Evolutionary conservation across 1,140 invertebrate species (phyloP).

Genomic region (Cherax quadricarinatus): DNA sequence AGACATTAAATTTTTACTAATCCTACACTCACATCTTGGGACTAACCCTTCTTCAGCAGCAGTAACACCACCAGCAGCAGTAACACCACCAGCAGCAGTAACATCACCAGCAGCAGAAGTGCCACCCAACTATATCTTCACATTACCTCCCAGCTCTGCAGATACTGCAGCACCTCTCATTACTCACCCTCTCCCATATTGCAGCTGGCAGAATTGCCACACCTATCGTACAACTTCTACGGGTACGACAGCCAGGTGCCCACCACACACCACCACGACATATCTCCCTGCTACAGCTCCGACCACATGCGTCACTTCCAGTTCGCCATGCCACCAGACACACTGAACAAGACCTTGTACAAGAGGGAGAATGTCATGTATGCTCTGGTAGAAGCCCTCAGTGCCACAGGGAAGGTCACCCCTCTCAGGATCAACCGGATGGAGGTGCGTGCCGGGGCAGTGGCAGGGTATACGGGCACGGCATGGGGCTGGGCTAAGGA

Average conservation of each 20-base stretch:
- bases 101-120: no score
- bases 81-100: no score
- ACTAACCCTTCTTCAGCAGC: no score
- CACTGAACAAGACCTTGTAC: not conserved
- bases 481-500: not conserved
- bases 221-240: conserved; percentile 46
- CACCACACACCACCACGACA: conserved; percentile 38
- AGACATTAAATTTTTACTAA: no score
- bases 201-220: conserved; percentile 11
- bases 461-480: not conserved
- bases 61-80: no score
- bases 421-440: conserved; percentile 51
- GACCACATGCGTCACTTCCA: conserved; percentile 45
- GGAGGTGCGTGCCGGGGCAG: conserved; percentile 12
- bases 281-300: conserved; percentile 31
- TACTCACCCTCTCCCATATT: no score
- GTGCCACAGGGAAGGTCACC: not conserved
- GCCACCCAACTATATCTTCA: no score
- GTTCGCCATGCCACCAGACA: conserved; percentile 33
- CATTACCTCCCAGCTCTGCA: no score
- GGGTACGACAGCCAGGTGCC: conserved; percentile 31
- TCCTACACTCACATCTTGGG: no score
- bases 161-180: no score
- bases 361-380: conserved; percentile 50
- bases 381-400: not conserved